phyloP scores from a whole-genome alignment of 2,797 vertebrate genomes.

The Thaleichthys pacificus region DNA sequence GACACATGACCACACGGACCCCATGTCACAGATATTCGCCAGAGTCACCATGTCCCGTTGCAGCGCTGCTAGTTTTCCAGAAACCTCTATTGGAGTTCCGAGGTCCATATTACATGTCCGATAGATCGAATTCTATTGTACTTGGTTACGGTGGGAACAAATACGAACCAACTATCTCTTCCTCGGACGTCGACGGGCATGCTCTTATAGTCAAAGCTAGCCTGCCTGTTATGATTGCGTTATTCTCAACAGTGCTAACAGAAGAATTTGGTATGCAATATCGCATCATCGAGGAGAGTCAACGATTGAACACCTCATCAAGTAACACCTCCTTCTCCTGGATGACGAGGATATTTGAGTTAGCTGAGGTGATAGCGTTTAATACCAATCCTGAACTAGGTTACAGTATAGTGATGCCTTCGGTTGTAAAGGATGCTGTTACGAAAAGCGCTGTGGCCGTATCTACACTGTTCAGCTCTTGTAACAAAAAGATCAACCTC shows the following conservation, averaged over 20 bases:
- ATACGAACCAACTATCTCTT: not conserved
- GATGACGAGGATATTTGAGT: slow-evolving; percentile 1
- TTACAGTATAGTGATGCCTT: not conserved
- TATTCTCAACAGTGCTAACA: not conserved
- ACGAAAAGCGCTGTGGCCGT: not conserved
- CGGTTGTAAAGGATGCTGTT: not conserved
- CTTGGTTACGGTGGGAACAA: not conserved
- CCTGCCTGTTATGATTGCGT: not conserved
- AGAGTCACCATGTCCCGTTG: not conserved
- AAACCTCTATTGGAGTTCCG: slow-evolving; percentile 6
- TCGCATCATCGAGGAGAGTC: not conserved
- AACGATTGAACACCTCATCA: not conserved
- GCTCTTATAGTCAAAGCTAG: not conserved
- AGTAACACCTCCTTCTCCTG: not conserved
- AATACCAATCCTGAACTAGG: not conserved
- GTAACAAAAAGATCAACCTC: not conserved
- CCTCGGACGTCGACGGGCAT: not conserved
- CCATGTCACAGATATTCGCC: not conserved
- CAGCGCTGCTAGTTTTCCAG: not conserved
- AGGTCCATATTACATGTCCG: slow-evolving; percentile 1
- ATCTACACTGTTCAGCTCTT: not conserved
- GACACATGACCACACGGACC: not conserved
- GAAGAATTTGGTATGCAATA: not conserved
- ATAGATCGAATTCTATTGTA: not conserved
- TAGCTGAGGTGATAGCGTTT: not conserved